Base-by-base conservation (phyloP, 2,888 invertebrate genomes). In the Stratiomys singularior region DNA sequence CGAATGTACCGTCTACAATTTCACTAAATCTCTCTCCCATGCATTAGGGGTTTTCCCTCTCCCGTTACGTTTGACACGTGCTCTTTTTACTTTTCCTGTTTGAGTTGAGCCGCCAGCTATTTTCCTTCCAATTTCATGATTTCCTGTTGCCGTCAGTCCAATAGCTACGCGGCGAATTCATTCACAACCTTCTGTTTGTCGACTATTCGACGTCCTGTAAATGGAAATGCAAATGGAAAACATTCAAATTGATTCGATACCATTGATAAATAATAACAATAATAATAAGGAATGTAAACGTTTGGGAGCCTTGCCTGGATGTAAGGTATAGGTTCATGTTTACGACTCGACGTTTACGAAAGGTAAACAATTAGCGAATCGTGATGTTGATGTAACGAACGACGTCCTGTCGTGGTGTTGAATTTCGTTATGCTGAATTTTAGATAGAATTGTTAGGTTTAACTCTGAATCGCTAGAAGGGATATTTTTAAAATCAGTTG, bases 191-290 rank as follows among this genome's bases (percentile, higher is more conserved):
- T n/a, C 46, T 52, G 64, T n/a, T 64, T n/a, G 28, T 64, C 52
- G 18, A 37, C 37, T 37, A 9, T 37, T 60, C 27, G 66, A 11
- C 37, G 66, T 66, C 27, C 46, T 25, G 13, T 30, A 66, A 37
- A 66, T 66, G 66, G 23, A 63, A 52, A 67, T 30, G 66, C 15
- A 66, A 76, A 44, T 47, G 66, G 28, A 66, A 76, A 64, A 28
- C 76, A 67, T 78, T 78, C 69, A 78, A 76, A 76, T 78, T 76
- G 76, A 71, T 76, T 78, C 76, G 71, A 69, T 76, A 58, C 64
- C 71, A 78, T 78, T 78, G 78, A 78, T 76, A 71, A 76, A 78
- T 76, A 78, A 78, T 76, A 76, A 76, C 69, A 46, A 69, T 13
- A 69, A 69, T 69, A 69, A 46, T 46, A 30, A 47, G 69, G 23